Conservation (phyloP, 2,797 vertebrate species). For the Alfaro cultratus region DNA sequence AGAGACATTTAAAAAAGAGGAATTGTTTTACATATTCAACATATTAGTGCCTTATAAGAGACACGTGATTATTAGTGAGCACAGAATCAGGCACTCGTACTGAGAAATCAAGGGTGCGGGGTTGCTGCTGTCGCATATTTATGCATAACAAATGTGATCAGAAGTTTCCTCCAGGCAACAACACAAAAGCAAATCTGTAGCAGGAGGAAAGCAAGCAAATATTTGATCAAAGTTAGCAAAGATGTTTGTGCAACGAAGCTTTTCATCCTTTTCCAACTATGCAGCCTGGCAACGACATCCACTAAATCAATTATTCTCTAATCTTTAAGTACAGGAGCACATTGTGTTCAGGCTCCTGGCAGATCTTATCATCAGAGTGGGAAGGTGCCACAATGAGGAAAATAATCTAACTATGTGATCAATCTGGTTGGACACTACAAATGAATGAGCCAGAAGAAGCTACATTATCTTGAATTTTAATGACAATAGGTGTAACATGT, state of each 20-base stretch:
- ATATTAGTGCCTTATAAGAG: slow-evolving; percentile 51
- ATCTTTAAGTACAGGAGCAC: slow-evolving; percentile 28
- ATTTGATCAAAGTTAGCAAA: slow-evolving; percentile 68
- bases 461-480: slow-evolving; percentile 2
- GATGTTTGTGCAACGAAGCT: slow-evolving; percentile 15
- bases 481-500: neutral
- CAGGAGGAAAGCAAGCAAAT: slow-evolving; percentile 52
- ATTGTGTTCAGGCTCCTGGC: slow-evolving; percentile 24
- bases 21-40: slow-evolving; percentile 60
- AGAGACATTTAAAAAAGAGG: slow-evolving; percentile 28
- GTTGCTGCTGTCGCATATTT: slow-evolving; percentile 48
- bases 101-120: slow-evolving; percentile 58
- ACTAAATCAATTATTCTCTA: slow-evolving; percentile 42
- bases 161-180: slow-evolving; percentile 59
- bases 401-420: slow-evolving; percentile 31
- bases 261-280: slow-evolving; percentile 48
- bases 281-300: slow-evolving; percentile 42
- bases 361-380: slow-evolving; percentile 21
- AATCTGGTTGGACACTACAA: slow-evolving; percentile 5
- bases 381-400: slow-evolving; percentile 18
- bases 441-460: neutral
- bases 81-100: slow-evolving; percentile 36
- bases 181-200: slow-evolving; percentile 52
- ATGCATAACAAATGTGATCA: slow-evolving; percentile 66
- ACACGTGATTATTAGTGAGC: slow-evolving; percentile 44